Conservation (phyloP, 2,888 invertebrate genomes). For the Iphiclides podalirius region DNA sequence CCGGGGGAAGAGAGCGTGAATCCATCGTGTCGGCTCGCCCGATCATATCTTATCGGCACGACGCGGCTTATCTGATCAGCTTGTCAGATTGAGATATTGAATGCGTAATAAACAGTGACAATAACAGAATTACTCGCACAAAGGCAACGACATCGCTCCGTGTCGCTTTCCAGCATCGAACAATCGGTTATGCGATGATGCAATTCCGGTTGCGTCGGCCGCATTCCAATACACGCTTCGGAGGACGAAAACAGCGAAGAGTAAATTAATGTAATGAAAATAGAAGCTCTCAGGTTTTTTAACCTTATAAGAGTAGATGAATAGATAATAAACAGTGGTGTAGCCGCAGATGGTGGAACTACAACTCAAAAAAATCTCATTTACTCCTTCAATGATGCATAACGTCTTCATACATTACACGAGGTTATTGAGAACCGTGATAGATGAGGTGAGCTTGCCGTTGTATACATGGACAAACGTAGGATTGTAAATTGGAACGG, state of each 20-base stretch:
- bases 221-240: background rate
- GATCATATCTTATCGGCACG: slow-evolving; percentile 12
- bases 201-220: background rate
- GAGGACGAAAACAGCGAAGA: background rate
- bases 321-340: too few species aligned
- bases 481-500: too few species aligned
- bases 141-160: background rate
- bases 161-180: slow-evolving; percentile 16
- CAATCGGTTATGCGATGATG: slow-evolving; percentile 14
- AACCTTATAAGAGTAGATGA: too few species aligned
- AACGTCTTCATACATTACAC: too few species aligned
- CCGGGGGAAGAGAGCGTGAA: too few species aligned
- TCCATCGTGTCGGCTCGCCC: background rate
- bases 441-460: too few species aligned
- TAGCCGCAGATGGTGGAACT: too few species aligned
- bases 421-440: too few species aligned
- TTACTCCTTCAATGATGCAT: too few species aligned
- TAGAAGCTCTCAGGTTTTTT: background rate
- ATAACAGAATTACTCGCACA: slow-evolving; percentile 12
- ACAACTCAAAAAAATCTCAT: too few species aligned
- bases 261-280: background rate
- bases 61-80: slow-evolving; percentile 13
- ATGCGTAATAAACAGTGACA: slow-evolving; percentile 16
- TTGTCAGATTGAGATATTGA: slow-evolving; percentile 16
- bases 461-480: too few species aligned